A percentile compares a stretch with the other conserved stretches of the same genome.
These are phyloP conservation scores for Ameiurus melas DNA, from an alignment of 2,113 vertebrate species.

Conservation along the genomic window DNA sequence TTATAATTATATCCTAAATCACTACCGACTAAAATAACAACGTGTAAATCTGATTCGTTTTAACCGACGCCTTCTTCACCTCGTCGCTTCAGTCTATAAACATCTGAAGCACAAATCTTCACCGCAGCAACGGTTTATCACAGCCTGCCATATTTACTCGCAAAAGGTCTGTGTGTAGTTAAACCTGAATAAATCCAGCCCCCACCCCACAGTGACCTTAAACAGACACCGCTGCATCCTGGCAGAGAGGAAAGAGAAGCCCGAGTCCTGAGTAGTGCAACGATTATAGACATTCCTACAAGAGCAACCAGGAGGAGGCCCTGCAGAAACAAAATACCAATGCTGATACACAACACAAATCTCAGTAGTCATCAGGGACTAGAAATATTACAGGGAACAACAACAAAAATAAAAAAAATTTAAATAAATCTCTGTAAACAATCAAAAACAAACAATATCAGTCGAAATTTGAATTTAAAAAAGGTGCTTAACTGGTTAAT, in stretches of 20 bases:
- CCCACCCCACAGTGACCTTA: background rate
- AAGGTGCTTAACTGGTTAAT: background rate
- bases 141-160: background rate
- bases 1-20: background rate
- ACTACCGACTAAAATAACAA: too few relatives aligned
- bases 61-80: background rate
- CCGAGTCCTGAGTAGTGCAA: slow-evolving; percentile 62
- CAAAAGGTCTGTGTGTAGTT: background rate
- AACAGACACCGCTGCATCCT: slow-evolving; percentile 47
- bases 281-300: slow-evolving; percentile 47
- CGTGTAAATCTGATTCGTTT: background rate
- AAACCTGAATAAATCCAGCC: background rate
- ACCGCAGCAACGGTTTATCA: background rate
- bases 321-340: background rate
- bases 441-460: background rate
- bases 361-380: background rate
- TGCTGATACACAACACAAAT: background rate
- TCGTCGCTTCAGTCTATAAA: background rate
- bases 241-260: slow-evolving; percentile 42
- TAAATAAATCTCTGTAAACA: background rate
- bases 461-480: background rate
- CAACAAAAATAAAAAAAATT: background rate
- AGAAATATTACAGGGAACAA: background rate
- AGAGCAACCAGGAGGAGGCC: background rate
- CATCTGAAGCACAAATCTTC: background rate